Base-by-base conservation (phyloP, 64 coral and sea anemone species). In the Stichodactyla helianthus region DNA sequence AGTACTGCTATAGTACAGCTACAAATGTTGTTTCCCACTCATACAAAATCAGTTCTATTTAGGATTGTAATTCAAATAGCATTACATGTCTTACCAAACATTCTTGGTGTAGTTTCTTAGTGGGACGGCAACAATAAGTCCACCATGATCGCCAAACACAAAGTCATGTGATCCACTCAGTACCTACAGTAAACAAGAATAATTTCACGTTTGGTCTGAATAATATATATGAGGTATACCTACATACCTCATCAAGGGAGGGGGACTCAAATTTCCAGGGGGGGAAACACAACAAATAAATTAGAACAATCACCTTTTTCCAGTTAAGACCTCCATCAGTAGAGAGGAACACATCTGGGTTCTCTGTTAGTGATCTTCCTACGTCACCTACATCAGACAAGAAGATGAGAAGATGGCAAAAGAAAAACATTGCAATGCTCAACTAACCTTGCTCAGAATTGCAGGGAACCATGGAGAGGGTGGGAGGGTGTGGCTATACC, bases 91-190 rank as follows among this genome's bases (percentile, higher is more conserved):
- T 80, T 92, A 92, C 90, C 85, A 82, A 10, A 92, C 90, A 70
- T 31, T 79, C 15, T 92, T 67, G 16, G 18, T n/a, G 54, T 68
- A 19, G 52, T 35, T 63, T 51, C 77, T 11, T 1, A 92, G 50
- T 27, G 85, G 26, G 16, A 92, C 90, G 4, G 90, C 90, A 82
- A 83, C 90, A 82, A 92, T 26, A 7, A 92, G 79, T 70, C 90
- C 90, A 82, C 90, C 90, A 83, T 92, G 90, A 44, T 92, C 90
- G 35, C 77, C 84, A 50, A 92, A 82, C 10, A 87, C 90, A 82
- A 82, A 92, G 64, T 92, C 90, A 76, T 92, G 25, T 52, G 28
- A 52, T 20, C 59, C 18, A 64, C 20, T 11, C 50, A 92, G 86
- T 19, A 87, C 83, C 90, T 92, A 56, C 4, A 53, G 6, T 25